Base-by-base conservation (phyloP, 2,797 vertebrate species). In the Sebastes elongatus region DNA sequence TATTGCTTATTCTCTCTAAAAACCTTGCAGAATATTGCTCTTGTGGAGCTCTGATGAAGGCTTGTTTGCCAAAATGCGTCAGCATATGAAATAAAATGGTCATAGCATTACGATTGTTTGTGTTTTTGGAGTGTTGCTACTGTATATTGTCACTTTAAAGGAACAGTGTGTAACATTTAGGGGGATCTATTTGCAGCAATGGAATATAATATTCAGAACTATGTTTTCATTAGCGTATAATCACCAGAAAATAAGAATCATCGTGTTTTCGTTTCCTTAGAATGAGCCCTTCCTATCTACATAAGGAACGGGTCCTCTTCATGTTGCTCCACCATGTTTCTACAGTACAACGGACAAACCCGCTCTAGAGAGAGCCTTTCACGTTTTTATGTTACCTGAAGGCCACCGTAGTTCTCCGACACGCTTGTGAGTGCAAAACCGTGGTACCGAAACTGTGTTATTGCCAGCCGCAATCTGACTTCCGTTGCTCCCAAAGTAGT, bases 391-490 rank as follows among this genome's bases (percentile, higher is more conserved):
- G 16, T 20, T 49, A 49, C 42, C 42, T 49, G 42, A 49, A 49
- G 42, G 42, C 42, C 16, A 7, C 42, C 7, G 0, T 49, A 20
- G 42, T 49, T 49, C 42, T 49, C 42, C 0, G 16, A 49, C 42
- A 49, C 6, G 42, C 42, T 49, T 49, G 42, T 49, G 42, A 49
- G 42, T 49, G 42, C 42, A 49, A 49, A 49, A 49, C 42, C 42
- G 0, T 49, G 16, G 42, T 49, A 0, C 42, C 0, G 32, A 30
- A 30, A 30, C 28, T 30, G 28, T 30, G 7, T 30, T 30, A 30
- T 30, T 30, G 2, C 0, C 42, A 49, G 42, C 16, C 7, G 7
- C 42, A 0, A 0, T 46, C 42, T 49, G 7, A 0, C 42, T 49
- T 49, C 42, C 6, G 42, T 49, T 49, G 42, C 42, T 49, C 42